Percentiles rank a stretch among this genome's conserved stretches.
phyloP scores from a whole-genome alignment of 2,888 invertebrate species.

The Blera fallax region DNA sequence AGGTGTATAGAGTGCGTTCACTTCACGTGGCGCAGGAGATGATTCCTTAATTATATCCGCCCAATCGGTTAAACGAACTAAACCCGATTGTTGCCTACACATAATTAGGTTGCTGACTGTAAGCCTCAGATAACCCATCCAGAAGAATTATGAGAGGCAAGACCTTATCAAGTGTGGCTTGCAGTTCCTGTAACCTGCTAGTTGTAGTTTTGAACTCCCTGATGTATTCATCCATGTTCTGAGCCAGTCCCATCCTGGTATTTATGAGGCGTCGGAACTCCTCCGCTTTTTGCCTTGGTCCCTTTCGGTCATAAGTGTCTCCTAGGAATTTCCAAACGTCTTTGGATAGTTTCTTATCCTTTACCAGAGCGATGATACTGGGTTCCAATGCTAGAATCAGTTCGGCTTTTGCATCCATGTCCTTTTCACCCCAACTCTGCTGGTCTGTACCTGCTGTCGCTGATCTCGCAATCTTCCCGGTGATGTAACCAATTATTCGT shows the following conservation, averaged over 20 bases:
- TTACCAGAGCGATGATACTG: slow-evolving; percentile 21
- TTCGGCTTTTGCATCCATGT: slow-evolving; percentile 31
- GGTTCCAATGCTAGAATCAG: slow-evolving; percentile 35
- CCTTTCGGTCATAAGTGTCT: slow-evolving; percentile 50
- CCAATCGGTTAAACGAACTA: no score
- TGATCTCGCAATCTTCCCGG: not conserved
- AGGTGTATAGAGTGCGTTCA: no score
- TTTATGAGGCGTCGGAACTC: slow-evolving; percentile 23
- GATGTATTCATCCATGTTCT: not conserved
- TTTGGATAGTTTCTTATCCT: slow-evolving; percentile 36
- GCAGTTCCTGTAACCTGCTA: slow-evolving; percentile 13
- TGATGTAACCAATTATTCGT: not conserved
- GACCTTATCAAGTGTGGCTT: slow-evolving; percentile 8
- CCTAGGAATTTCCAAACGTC: slow-evolving; percentile 45
- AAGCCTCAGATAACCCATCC: slow-evolving; percentile 5
- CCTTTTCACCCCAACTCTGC: slow-evolving; percentile 19
- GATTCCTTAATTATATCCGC: no score
- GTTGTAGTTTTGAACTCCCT: slow-evolving; percentile 27
- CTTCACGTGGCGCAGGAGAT: no score
- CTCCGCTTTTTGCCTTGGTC: slow-evolving; percentile 39
- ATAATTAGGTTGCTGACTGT: no score
- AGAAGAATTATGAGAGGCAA: slow-evolving; percentile 1
- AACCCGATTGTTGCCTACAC: no score
- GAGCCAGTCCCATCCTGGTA: not conserved
- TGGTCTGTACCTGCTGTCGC: not conserved